Percentiles rank a stretch among this genome's conserved stretches.
phyloP scores from a whole-genome alignment of 2,888 invertebrate species.

The Slavum lentiscoides region DNA sequence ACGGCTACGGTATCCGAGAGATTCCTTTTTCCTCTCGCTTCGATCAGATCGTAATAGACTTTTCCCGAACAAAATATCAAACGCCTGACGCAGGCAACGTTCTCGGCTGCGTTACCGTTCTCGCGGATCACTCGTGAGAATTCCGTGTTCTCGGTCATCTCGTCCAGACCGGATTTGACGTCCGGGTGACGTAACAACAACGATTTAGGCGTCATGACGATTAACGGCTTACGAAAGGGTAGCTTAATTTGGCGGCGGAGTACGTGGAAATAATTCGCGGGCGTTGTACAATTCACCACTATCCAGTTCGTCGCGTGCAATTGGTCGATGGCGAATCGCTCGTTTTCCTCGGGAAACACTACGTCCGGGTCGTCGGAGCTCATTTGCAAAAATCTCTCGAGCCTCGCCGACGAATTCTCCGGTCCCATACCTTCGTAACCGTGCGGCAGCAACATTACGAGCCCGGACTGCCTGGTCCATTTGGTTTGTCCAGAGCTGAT shows the following conservation, averaged over 20 bases:
- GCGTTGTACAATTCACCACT: constrained; percentile 91
- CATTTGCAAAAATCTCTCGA: constrained; percentile 93
- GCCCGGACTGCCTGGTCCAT: constrained; percentile 96
- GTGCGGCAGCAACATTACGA: constrained; percentile 93
- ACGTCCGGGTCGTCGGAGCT: constrained; percentile 95
- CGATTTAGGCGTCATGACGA: too few species aligned
- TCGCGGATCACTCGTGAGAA: too few species aligned
- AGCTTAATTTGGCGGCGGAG: constrained; percentile 91
- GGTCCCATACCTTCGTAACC: constrained; percentile 99
- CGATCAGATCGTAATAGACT: too few species aligned
- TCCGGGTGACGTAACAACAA: too few species aligned
- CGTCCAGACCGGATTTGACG: too few species aligned
- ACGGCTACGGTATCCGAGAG: too few species aligned
- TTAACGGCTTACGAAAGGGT: constrained; percentile 83
- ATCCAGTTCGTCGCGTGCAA: constrained; percentile 97
- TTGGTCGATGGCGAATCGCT: constrained; percentile 89
- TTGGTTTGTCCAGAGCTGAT: constrained; percentile 93
- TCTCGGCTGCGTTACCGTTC: too few species aligned
- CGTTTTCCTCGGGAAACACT: constrained; percentile 82
- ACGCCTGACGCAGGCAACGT: too few species aligned
- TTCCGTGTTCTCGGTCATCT: too few species aligned
- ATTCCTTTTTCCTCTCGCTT: too few species aligned
- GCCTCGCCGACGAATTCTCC: constrained; percentile 89
- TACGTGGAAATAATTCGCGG: constrained; percentile 96
- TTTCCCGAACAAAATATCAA: too few species aligned